These are phyloP conservation scores for Zosterops lateralis DNA, from an alignment of 2,113 vertebrate species.

Conservation along the genomic window DNA sequence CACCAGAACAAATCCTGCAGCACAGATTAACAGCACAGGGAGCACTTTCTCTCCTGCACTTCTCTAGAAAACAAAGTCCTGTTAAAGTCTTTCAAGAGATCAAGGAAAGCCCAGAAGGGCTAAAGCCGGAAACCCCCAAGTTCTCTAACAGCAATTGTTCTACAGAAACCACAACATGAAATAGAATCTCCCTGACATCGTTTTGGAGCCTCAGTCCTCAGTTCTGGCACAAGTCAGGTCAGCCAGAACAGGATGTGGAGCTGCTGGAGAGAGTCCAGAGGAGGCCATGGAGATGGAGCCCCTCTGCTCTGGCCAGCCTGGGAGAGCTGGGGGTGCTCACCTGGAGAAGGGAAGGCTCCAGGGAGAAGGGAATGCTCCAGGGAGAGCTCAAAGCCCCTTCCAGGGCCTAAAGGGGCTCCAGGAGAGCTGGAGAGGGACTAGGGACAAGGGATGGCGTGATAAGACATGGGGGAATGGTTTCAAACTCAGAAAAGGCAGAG, in stretches of 20 bases:
- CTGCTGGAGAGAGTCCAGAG: not conserved
- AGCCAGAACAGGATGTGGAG: not conserved
- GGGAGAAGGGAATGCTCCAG: not conserved
- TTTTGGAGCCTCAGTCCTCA: accelerated
- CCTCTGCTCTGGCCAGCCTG: not conserved
- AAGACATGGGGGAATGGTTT: not conserved
- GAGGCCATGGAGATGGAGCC: accelerated
- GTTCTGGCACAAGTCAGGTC: not conserved
- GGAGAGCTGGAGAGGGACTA: not conserved
- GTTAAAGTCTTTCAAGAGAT: not conserved
- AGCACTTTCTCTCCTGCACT: not conserved
- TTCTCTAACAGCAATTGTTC: not conserved
- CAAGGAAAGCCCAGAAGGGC: not conserved
- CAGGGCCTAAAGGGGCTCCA: not conserved
- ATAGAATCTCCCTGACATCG: not conserved
- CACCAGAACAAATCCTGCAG: not conserved
- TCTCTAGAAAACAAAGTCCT: not conserved
- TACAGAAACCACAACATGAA: not conserved
- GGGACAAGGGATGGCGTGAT: accelerated
- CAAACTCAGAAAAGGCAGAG: not conserved
- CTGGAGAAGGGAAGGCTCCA: not conserved
- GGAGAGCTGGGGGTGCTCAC: not conserved
- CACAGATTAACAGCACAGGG: not conserved
- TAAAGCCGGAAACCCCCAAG: not conserved
- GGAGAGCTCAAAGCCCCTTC: not conserved